Evolutionary conservation across 2,888 invertebrate genomes (phyloP), one percentile per base, ranked within the genome.

Genomic region (Perizoma affinitatum): DNA sequence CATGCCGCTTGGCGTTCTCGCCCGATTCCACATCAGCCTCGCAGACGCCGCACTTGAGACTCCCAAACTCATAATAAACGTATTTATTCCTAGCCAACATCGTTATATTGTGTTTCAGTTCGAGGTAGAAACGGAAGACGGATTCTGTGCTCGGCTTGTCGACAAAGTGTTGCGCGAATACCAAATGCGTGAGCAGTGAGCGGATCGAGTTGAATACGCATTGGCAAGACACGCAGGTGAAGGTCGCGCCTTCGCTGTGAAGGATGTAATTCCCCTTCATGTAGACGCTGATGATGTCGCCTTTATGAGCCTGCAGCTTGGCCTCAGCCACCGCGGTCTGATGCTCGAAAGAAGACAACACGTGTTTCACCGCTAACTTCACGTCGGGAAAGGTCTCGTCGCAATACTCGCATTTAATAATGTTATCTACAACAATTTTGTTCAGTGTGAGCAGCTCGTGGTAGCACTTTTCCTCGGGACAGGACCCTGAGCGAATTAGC

Each of bases 81-180:
- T 91, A 92, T 54, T 88, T 90, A 57, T 92, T 92, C 47, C 90
- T 74, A 1, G 78, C 84, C 73, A 89, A 71, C 89, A 92, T 88
- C 59, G 78, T 86, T 0, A 90, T 83, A 58, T 92, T 92, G 64
- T 92, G 91, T 63, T 92, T 92, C 65, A 92, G 47, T 60, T 92
- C 91, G 65, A 92, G 73, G 55, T 92, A 92, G 49, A 92, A 92
- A 2, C 92, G 83, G 73, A 92, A 92, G 0, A 91, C 82, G 57
- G 85, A 85, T 55, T 91, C 92, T 0, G 84, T 73, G 0, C 82
- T 71, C 0, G 88, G 89, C 47, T 84, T 89, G 1, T 74, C 68
- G 0, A 69, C 65, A 40, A 87, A 90, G 73, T 92, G 92, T 0
- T 86, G 87, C 0, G 92, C 89, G 66, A 80, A 90, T 0, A 90